Conservation (phyloP, 2,797 vertebrate species). For the Amblyopsis hoosieri region DNA sequence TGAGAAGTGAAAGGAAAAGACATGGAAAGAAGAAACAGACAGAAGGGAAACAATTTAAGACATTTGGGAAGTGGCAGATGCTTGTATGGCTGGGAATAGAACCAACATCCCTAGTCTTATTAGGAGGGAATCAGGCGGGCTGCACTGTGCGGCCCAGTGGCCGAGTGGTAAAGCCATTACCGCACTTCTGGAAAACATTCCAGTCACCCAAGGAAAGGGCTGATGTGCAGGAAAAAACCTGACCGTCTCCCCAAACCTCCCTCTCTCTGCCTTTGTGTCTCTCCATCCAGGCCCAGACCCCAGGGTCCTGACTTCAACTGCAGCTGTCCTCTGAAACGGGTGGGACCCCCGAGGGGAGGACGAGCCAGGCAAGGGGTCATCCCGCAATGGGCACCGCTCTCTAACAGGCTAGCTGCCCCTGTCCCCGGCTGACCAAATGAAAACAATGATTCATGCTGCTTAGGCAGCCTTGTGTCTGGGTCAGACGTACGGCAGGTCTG, state of each 20-base stretch:
- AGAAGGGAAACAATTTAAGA: conserved; percentile 64
- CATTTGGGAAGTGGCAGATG: conserved; percentile 72
- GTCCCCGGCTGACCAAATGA: conserved; percentile 41
- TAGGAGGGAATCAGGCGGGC: conserved; percentile 59
- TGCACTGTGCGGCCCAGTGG: conserved; percentile 35
- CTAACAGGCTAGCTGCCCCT: too few relatives aligned
- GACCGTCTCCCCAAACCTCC: conserved; percentile 46
- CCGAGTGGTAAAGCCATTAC: conserved; percentile 79
- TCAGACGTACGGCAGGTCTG: conserved; percentile 40
- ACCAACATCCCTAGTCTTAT: conserved; percentile 70
- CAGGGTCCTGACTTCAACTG: neutral
- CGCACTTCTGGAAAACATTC: conserved; percentile 68
- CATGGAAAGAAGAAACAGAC: conserved; percentile 19
- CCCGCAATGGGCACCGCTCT: too few relatives aligned
- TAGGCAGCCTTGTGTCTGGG: conserved; percentile 53
- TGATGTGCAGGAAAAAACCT: conserved; percentile 74
- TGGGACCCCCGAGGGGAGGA: conserved; percentile 44
- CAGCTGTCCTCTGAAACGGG: conserved; percentile 14
- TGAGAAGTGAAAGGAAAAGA: conserved; percentile 47
- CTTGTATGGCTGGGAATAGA: conserved; percentile 72
- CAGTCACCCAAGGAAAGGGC: conserved; percentile 74
- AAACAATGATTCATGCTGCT: conserved; percentile 58
- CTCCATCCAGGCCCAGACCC: neutral
- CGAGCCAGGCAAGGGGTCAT: conserved; percentile 1
- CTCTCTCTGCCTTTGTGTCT: neutral